Evolutionary conservation across 2,113 vertebrate genomes (phyloP), one percentile per base, ranked within the genome.

Genomic region (Labeo rohita): DNA sequence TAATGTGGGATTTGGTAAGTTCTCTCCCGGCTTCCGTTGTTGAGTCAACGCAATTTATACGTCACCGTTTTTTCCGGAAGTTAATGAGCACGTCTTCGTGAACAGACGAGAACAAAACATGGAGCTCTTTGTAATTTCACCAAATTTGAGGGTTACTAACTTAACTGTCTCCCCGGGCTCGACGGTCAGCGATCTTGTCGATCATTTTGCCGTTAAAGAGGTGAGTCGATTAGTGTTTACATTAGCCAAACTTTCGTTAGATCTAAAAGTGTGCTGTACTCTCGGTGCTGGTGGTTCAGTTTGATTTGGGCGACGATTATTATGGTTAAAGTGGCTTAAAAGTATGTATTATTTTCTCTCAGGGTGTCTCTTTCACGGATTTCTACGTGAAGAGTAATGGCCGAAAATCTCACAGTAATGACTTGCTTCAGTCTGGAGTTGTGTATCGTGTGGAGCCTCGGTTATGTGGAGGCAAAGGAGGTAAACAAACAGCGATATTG

Each of bases 401-500:
- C 0, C 91, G 52, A 0, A 90, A 93, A 21, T 84, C 89, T 0
- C 65, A 12, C 0, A n/a, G 80, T 12, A 90, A 93, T 0, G 95
- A 96, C 0, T 9, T 34, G 0, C 87, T 99, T 78, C 96, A 94
- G 72, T 78, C 91, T 88, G 98, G 97, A 63, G 92, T 90, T 0
- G 23, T 96, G 83, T 99, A 99, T 74, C 97, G 93, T 23, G 59
- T 99, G 94, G 96, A 98, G 84, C 95, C 96, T 8, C 96, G 97
- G 2, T 95, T 99, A 43, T 87, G 86, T 50, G 98, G 98, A 8
- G 98, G 98, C 47, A 99, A 99, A 95, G 98, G 98, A 96, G 98
- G 98, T 98, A 13, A 2, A 88, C 2, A 72, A 1, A 1, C 56
- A 59, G 1, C 18, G 21, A 6, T 21, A 6, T 1, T 28, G 2